phyloP scores from a whole-genome alignment of 2,113 vertebrate genomes.

The Chlorocebus sabaeus region DNA sequence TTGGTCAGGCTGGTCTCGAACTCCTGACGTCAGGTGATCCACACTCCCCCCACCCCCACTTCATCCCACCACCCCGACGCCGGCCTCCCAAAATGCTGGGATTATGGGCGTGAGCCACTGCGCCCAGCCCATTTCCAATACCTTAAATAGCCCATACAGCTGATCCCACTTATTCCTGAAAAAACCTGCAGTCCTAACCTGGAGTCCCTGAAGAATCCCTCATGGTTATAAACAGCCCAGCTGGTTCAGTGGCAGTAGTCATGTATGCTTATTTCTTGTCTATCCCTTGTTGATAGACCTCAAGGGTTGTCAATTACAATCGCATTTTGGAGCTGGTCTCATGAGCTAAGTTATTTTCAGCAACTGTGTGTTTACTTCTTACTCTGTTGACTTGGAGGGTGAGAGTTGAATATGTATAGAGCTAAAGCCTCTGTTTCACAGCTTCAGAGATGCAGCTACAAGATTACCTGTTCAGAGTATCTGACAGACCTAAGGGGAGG shows the following conservation, averaged over 20 bases:
- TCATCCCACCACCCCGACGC: too few species aligned
- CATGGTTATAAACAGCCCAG: neutral
- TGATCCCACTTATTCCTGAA: neutral
- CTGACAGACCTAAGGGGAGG: neutral
- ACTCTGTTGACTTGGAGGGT: neutral
- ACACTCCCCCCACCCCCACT: too few species aligned
- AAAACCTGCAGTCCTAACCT: neutral
- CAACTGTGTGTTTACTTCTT: neutral
- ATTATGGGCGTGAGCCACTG: too few species aligned
- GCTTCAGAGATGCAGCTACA: neutral
- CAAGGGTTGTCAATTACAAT: neutral
- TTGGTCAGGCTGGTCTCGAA: too few species aligned
- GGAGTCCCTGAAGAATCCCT: neutral
- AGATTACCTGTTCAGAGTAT: neutral
- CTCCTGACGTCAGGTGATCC: too few species aligned
- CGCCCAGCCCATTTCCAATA: neutral
- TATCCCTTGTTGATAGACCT: constrained; percentile 35
- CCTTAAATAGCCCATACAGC: neutral
- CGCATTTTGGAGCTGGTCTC: constrained; percentile 17
- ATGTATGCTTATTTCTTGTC: neutral
- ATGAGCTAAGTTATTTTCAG: constrained; percentile 27
- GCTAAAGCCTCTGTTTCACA: neutral
- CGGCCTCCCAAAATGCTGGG: too few species aligned
- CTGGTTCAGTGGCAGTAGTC: neutral
- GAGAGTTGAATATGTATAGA: neutral